These are phyloP conservation scores for Strigamia maritima DNA, from an alignment of 2,888 invertebrate genomes.

Conservation along the genomic window DNA sequence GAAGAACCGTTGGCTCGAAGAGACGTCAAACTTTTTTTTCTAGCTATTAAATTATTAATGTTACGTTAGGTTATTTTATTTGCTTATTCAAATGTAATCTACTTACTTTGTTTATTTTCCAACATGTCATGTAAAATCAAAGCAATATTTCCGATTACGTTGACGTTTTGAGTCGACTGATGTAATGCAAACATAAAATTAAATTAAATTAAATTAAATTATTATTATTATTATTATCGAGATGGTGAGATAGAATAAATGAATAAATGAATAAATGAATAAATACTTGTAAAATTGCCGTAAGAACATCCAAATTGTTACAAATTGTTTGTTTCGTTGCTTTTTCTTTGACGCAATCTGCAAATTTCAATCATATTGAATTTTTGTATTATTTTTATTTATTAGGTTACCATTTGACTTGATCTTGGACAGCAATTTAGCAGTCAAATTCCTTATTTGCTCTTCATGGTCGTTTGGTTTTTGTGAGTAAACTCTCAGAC, in stretches of 20 bases:
- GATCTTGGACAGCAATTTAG: conserved; percentile 22
- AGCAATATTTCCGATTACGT: conserved; percentile 5
- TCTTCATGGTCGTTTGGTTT: conserved; percentile 21
- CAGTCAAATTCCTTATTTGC: conserved; percentile 15
- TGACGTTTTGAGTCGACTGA: not conserved
- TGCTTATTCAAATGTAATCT: no score
- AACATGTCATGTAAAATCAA: conserved; percentile 33
- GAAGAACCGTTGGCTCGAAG: not conserved
- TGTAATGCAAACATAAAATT: not conserved
- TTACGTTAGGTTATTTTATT: not conserved
- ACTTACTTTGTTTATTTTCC: conserved; percentile 36
- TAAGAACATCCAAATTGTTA: not conserved
- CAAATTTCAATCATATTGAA: not conserved
- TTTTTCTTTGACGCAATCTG: not conserved
- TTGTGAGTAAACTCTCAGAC: not conserved
- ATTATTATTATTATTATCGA: no score
- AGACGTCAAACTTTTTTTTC: not conserved
- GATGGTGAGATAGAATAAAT: not conserved
- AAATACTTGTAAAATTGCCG: not conserved
- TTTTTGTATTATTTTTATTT: not conserved
- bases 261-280: not conserved
- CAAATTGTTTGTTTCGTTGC: not conserved
- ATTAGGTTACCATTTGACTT: conserved; percentile 12
- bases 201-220: not conserved
- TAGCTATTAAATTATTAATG: not conserved